These are phyloP conservation scores for Synchiropus splendidus DNA, from an alignment of 2,113 vertebrate genomes.

Conservation along the genomic window DNA sequence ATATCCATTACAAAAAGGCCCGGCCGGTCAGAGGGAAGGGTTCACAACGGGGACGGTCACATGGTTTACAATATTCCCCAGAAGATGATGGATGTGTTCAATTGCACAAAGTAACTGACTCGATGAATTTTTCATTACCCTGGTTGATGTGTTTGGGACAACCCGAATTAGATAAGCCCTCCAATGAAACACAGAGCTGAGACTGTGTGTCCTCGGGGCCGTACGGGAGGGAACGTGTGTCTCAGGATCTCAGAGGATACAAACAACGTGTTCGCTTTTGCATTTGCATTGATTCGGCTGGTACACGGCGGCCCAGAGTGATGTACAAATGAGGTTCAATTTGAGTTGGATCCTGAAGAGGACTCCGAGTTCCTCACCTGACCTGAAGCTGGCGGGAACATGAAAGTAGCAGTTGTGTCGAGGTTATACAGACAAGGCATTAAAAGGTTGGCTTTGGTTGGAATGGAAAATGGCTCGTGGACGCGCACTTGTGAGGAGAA, in stretches of 20 bases:
- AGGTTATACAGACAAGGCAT: background rate
- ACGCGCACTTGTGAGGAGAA: no score
- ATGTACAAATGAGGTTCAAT: background rate
- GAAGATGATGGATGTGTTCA: constrained; percentile 45
- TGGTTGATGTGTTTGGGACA: constrained; percentile 33
- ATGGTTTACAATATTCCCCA: constrained; percentile 25
- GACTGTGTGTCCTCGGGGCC: constrained; percentile 10
- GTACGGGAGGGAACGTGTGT: background rate
- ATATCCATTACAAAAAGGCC: constrained; percentile 42
- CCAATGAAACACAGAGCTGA: constrained; percentile 23
- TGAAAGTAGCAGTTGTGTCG: background rate
- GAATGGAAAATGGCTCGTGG: no score
- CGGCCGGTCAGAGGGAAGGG: constrained; percentile 10
- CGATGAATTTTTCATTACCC: constrained; percentile 46
- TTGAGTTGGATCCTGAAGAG: no score
- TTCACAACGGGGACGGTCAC: constrained; percentile 9
- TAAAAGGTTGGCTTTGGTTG: no score
- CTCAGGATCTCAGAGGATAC: background rate
- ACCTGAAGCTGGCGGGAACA: no score
- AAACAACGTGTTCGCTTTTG: background rate
- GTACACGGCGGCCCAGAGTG: constrained; percentile 1
- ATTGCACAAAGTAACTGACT: constrained; percentile 44
- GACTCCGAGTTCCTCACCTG: no score
- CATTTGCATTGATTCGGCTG: constrained; percentile 1
- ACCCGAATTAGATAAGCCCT: constrained; percentile 25